Conservation (phyloP, 2,113 vertebrate genomes). For the Penelope pileata region DNA sequence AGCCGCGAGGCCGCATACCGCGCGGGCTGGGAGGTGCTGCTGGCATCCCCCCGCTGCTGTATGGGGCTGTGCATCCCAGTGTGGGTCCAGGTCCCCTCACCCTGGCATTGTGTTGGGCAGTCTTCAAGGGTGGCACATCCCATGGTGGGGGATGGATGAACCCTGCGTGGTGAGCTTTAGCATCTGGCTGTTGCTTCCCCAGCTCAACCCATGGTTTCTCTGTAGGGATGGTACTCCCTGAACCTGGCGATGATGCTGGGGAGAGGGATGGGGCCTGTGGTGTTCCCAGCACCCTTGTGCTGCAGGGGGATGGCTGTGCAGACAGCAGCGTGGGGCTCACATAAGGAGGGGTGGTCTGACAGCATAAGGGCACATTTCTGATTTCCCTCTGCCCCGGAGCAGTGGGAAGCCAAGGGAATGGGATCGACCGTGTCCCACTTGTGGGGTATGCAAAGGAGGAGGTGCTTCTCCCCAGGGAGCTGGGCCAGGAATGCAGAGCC, state of each 20-base stretch:
- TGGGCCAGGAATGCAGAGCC: slow-evolving; percentile 6
- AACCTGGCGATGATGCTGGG: background rate
- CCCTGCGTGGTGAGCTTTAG: background rate
- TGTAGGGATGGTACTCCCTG: background rate
- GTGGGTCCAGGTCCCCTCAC: background rate
- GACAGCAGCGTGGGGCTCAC: background rate
- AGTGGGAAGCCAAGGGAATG: background rate
- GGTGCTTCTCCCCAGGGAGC: background rate
- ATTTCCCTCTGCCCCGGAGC: background rate
- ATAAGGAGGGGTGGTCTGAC: background rate
- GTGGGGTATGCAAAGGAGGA: background rate
- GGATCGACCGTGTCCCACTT: background rate
- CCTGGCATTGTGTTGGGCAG: background rate
- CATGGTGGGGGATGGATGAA: background rate
- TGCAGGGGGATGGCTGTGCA: background rate
- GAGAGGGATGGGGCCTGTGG: rapidly evolving
- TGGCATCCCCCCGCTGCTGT: background rate
- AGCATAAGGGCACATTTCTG: background rate
- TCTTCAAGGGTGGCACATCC: background rate
- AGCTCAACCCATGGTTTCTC: background rate
- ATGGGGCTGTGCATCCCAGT: rapidly evolving
- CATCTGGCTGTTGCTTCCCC: background rate
- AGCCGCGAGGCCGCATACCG: background rate
- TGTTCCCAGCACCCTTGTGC: background rate
- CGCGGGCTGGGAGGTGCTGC: background rate